Evolutionary conservation across 1,140 invertebrate genomes (phyloP).

Genomic region (Hormaphis cornu): DNA sequence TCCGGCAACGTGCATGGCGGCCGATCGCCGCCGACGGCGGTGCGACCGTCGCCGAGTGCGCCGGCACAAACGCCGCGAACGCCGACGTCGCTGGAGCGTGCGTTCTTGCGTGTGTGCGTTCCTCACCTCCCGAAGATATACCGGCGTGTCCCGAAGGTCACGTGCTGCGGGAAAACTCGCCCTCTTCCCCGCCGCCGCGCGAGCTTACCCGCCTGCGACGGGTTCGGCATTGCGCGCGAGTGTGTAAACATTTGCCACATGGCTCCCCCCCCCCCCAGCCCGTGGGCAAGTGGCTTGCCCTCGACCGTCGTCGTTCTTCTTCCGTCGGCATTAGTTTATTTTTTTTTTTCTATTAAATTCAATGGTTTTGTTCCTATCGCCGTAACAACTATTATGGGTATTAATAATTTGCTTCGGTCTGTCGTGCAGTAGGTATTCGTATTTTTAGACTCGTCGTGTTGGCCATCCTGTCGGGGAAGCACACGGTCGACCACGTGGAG

Average conservation of each 20-base stretch:
- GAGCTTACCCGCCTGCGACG: background rate
- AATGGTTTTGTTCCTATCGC: background rate
- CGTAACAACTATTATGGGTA: background rate
- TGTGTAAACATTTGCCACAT: slow-evolving; percentile 29
- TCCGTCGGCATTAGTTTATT: background rate
- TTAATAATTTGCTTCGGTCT: background rate
- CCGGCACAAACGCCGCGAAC: background rate
- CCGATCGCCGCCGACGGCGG: background rate
- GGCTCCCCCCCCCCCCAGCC: background rate
- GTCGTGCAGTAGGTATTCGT: background rate
- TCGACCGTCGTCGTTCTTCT: background rate
- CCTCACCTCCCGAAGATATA: no score
- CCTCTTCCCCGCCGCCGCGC: background rate
- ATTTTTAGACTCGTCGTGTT: background rate
- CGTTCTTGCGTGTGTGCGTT: background rate
- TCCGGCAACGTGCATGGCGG: slow-evolving; percentile 1
- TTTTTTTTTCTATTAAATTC: background rate
- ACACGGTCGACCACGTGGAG: slow-evolving; percentile 31
- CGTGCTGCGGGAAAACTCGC: slow-evolving; percentile 26
- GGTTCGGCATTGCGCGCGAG: background rate
- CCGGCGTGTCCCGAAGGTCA: slow-evolving; percentile 17
- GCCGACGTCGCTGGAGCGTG: slow-evolving; percentile 1
- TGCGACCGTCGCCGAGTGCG: background rate
- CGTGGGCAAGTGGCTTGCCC: background rate
- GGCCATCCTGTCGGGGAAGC: slow-evolving; percentile 20